These are phyloP conservation scores for Nannospalax galili DNA, from an alignment of 2,113 vertebrate genomes.

Conservation along the genomic window DNA sequence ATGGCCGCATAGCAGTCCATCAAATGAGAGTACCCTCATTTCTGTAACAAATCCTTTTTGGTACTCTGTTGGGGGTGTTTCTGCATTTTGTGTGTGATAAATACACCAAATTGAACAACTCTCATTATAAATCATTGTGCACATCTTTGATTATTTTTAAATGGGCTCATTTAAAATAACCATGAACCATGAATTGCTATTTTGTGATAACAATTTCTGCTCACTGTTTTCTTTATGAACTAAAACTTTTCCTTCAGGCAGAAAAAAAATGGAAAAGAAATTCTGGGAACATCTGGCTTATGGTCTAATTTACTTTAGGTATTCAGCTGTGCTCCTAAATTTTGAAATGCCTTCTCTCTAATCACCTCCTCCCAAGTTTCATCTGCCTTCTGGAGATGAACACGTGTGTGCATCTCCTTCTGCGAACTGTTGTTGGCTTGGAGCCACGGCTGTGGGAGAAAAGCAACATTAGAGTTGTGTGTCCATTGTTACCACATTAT, in stretches of 20 bases:
- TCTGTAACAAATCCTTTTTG: slow-evolving; percentile 57
- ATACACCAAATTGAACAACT: slow-evolving; percentile 61
- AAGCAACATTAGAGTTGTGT: background rate
- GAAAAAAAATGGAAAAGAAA: slow-evolving; percentile 30
- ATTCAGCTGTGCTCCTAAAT: slow-evolving; percentile 63
- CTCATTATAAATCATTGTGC: slow-evolving; percentile 60
- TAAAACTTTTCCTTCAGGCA: slow-evolving; percentile 66
- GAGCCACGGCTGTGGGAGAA: background rate
- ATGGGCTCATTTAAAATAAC: slow-evolving; percentile 75
- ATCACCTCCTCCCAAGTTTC: slow-evolving; percentile 34
- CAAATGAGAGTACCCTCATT: slow-evolving; percentile 30
- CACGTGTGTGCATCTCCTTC: background rate
- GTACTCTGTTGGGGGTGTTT: slow-evolving; percentile 34
- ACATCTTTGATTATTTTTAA: slow-evolving; percentile 75
- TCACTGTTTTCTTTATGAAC: slow-evolving; percentile 72
- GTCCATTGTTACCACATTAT: background rate
- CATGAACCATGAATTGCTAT: slow-evolving; percentile 37
- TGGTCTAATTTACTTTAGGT: slow-evolving; percentile 64
- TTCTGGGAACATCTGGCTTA: slow-evolving; percentile 76
- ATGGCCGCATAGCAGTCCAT: slow-evolving; percentile 30
- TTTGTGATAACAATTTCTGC: slow-evolving; percentile 56
- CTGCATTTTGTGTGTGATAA: slow-evolving; percentile 49
- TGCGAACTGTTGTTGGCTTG: background rate
- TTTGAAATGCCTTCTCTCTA: slow-evolving; percentile 51
- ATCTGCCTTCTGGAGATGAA: slow-evolving; percentile 64